Evolutionary conservation across 2,888 invertebrate species (phyloP), one percentile per base, ranked within the genome.

Genomic region (Watsonalla binaria): DNA sequence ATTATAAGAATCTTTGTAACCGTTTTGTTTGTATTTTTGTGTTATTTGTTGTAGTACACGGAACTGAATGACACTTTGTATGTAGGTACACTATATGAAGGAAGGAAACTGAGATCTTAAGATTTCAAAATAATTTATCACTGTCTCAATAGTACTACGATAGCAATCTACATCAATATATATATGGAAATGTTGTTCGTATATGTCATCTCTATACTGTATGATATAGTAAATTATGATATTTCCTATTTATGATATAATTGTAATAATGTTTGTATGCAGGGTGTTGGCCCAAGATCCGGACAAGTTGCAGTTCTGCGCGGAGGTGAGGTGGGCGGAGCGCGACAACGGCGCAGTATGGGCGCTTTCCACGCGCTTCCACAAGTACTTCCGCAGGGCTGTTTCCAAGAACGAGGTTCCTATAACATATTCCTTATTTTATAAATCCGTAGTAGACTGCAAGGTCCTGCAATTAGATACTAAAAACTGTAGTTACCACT

Each of bases 311-410:
- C 96, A 96, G 81, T 96, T 96, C 80, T 93, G 94, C 33, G 94
- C 96, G 0, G 96, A 96, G 66, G 92, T 96, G 54, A 85, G 94
- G 60, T 93, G 93, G 87, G 92, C 92, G 0, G 92, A 92, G 56
- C 89, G 92, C 0, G 96, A 96, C 81, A 92, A 93, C 45, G 94
- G 93, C 6, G 92, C 93, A 51, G 75, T 96, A n/a, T 97, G 96
- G 94, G 86, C 92, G 5, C 83, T 96, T 42, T 93, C 95, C 1
- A 94, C 95, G 0, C 92, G 95, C 56, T 96, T 96, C 90, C 96
- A 97, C 70, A 95, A 94, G 66, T 96, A 94, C 91, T 96, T 96
- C 91, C 86, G 93, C 55, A 93, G 93, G 66, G 92, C 93, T 45
- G 91, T 95, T 11, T 93, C 93, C 71, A 84, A 92, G 0, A 91